Percentiles rank a stretch among this genome's conserved stretches.
These are phyloP conservation scores for Drosophila guanche DNA, from an alignment of 1,140 invertebrate species.

Conservation along the genomic window DNA sequence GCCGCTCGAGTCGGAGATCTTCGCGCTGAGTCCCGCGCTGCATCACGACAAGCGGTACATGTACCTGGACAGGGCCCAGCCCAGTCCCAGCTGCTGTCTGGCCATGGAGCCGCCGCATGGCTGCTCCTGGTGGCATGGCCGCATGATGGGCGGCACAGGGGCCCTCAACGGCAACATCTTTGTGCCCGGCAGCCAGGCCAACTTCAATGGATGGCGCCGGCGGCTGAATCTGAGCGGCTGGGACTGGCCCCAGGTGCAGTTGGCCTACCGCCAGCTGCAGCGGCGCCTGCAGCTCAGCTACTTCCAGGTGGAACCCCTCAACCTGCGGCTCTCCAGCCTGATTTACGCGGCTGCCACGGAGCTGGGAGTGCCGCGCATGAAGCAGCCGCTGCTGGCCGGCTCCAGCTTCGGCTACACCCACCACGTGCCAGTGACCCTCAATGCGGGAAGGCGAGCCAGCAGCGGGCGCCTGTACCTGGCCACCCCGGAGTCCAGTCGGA, in stretches of 20 bases:
- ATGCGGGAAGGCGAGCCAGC: slow-evolving; percentile 85
- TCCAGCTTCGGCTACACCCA: slow-evolving; percentile 74
- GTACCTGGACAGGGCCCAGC: slow-evolving; percentile 58
- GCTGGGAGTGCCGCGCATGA: slow-evolving; percentile 84
- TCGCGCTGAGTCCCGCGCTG: slow-evolving; percentile 39
- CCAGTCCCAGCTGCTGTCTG: slow-evolving; percentile 55
- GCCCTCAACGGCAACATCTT: slow-evolving; percentile 90
- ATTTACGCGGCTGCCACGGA: slow-evolving; percentile 42
- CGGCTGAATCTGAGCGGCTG: slow-evolving; percentile 85
- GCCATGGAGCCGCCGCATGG: slow-evolving; percentile 77
- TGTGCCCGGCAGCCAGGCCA: slow-evolving; percentile 87
- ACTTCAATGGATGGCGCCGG: slow-evolving; percentile 86
- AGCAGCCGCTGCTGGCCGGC: slow-evolving; percentile 85
- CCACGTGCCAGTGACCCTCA: slow-evolving; percentile 85
- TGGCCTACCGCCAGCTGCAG: slow-evolving; percentile 73
- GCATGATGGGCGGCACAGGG: slow-evolving; percentile 88
- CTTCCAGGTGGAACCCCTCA: slow-evolving; percentile 11
- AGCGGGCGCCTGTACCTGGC: slow-evolving; percentile 85
- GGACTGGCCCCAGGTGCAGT: slow-evolving; percentile 87
- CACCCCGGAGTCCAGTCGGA: slow-evolving; percentile 86
- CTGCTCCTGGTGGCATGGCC: slow-evolving; percentile 86
- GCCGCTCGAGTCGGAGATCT: slow-evolving; percentile 57
- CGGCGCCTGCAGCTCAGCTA: slow-evolving; percentile 34
- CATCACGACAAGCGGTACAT: slow-evolving; percentile 58
- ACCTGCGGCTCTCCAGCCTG: slow-evolving; percentile 84